Percentiles rank a stretch among this genome's conserved stretches.
phyloP scores from a whole-genome alignment of 2,113 vertebrate species.

The Crotalus helleri region DNA sequence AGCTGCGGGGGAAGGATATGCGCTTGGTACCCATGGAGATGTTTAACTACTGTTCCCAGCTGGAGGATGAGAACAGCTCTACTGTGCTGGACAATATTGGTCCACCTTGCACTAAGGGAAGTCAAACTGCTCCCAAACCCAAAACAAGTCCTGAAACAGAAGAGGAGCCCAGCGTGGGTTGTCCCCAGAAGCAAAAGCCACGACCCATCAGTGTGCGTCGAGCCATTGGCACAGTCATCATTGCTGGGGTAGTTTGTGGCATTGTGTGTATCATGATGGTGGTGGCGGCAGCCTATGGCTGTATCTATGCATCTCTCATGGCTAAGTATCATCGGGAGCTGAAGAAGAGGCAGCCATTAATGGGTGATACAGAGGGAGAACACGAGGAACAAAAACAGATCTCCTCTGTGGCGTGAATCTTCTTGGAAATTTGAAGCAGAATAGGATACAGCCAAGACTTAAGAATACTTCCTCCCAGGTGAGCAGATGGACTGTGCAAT shows the following conservation, averaged over 20 bases:
- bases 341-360: slow-evolving; percentile 94
- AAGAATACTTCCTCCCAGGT: slow-evolving; percentile 54
- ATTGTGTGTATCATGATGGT: slow-evolving; percentile 99
- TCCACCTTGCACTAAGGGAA: slow-evolving; percentile 82
- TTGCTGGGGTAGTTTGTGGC: slow-evolving; percentile 93
- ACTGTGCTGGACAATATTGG: slow-evolving; percentile 72
- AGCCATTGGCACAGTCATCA: slow-evolving; percentile 95
- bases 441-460: slow-evolving; percentile 55
- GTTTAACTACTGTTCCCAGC: slow-evolving; percentile 96
- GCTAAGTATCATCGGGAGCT: slow-evolving; percentile 97
- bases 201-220: slow-evolving; percentile 89
- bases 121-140: slow-evolving; percentile 65
- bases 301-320: slow-evolving; percentile 98
- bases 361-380: slow-evolving; percentile 92
- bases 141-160: slow-evolving; percentile 66
- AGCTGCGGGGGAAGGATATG: slow-evolving; percentile 95
- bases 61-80: slow-evolving; percentile 87
- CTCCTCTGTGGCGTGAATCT: slow-evolving; percentile 90
- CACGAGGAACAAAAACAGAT: slow-evolving; percentile 95
- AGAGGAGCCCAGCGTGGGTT: slow-evolving; percentile 70
- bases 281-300: slow-evolving; percentile 93
- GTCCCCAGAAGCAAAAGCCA: slow-evolving; percentile 82
- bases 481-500: slow-evolving; percentile 54
- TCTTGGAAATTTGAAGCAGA: slow-evolving; percentile 48
- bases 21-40: slow-evolving; percentile 93